Evolutionary conservation across 2,113 vertebrate species (phyloP).

Genomic region (Coryphaenoides rupestris): DNA sequence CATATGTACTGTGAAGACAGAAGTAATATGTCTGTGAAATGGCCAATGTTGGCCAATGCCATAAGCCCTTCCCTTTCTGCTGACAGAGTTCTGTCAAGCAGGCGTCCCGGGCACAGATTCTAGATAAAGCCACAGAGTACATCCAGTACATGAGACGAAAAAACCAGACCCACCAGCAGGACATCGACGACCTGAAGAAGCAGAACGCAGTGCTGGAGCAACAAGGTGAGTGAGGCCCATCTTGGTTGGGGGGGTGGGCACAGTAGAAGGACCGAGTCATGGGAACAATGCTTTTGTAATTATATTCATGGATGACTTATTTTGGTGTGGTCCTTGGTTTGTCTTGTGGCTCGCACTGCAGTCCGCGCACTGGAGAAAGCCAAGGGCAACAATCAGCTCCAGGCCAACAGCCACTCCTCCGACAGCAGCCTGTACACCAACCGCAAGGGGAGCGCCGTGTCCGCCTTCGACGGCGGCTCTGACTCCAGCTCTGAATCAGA

Average conservation of each 20-base stretch:
- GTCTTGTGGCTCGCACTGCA: constrained; percentile 49
- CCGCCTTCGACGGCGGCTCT: constrained; percentile 92
- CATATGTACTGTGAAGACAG: not conserved
- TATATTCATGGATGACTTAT: not conserved
- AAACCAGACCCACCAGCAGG: constrained; percentile 98
- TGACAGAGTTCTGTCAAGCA: constrained; percentile 74
- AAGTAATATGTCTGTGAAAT: not conserved
- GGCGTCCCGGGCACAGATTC: constrained; percentile 97
- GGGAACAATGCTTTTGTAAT: not conserved
- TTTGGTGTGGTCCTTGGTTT: not conserved
- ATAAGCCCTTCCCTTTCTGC: constrained; percentile 52
- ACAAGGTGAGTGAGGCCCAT: constrained; percentile 79
- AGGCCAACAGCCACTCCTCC: constrained; percentile 83
- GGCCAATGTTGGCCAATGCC: constrained; percentile 21
- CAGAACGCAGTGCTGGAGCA: constrained; percentile 93
- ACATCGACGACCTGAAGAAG: constrained; percentile 93
- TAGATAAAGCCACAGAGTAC: constrained; percentile 98
- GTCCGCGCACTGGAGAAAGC: constrained; percentile 94
- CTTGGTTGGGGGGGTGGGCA: not conserved
- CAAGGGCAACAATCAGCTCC: constrained; percentile 86
- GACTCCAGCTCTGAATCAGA: constrained; percentile 94
- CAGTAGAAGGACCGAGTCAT: not conserved
- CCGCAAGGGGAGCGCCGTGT: constrained; percentile 92
- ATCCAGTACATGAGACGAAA: constrained; percentile 98
- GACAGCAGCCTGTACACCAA: constrained; percentile 96